Base-by-base conservation (phyloP, 2,888 invertebrate species). In the Ochlodes sylvanus region DNA sequence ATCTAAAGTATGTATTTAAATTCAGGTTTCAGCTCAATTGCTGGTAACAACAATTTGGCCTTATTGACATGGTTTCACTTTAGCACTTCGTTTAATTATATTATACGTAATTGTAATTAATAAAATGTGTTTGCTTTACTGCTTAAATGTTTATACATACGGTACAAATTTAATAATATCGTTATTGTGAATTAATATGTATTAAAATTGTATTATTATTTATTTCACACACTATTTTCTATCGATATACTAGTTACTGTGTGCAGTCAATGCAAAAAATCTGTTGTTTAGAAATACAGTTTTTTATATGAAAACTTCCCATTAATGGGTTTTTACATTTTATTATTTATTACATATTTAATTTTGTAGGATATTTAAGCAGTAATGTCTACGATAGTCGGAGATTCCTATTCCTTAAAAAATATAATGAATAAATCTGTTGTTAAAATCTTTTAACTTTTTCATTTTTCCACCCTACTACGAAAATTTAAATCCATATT, bases 361-460 rank as follows among this genome's bases (percentile, higher is more conserved):
- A 5, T 27, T 27, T 2, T 27, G 3, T 19, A 12, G 17, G 73
- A 75, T 73, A 71, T 78, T 78, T 76, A 72, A 78, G 75, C 79
- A 79, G 79, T 79, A 79, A 79, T 78, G 78, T 78, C 75, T 76
- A 71, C 55, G 17, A 75, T 76, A 78, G 74, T 80, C 75, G 76
- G 77, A 81, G 85, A 81, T 81, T 79, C 80, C 79, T 82, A 83
- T 75, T 80, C 78, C 79, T 81, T 78, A 78, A 77, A 78, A 80
- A 73, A 75, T 76, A 79, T 77, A 77, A 79, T 62, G 74, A 88
- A 87, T 88, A 88, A 89, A 90, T 82, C 78, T 84, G 85, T 88
- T 89, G 84, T 87, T 87, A 85, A 84, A 85, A 87, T 82, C 72
- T 74, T 81, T 81, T 10, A 19, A 0, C 17, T 79, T 77, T 77